Conservation (phyloP, 64 coral and sea anemone genomes). For the Hydrozoanthus tunicans region DNA sequence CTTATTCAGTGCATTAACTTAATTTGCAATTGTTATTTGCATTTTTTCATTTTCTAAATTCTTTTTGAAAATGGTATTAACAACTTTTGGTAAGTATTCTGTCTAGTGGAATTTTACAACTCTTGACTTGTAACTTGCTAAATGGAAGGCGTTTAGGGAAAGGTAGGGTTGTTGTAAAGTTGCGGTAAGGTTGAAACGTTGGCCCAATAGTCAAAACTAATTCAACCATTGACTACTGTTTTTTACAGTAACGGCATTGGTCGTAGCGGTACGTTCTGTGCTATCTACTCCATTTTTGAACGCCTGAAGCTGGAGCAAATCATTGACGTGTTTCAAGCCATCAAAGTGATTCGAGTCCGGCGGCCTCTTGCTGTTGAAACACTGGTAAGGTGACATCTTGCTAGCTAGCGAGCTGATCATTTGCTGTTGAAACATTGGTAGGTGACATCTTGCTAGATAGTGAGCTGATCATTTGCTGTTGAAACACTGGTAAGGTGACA, state of each 20-base stretch:
- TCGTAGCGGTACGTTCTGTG: conserved; percentile 63
- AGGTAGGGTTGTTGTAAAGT: background rate
- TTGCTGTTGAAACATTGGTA: too few relatives aligned
- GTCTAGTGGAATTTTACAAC: too few relatives aligned
- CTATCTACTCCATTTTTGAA: conserved; percentile 64
- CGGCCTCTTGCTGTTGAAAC: conserved; percentile 56
- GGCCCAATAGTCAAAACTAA: background rate
- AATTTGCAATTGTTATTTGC: too few relatives aligned
- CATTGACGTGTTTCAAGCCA: conserved; percentile 73
- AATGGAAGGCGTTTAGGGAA: too few relatives aligned
- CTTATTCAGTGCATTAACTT: too few relatives aligned
- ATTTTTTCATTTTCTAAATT: too few relatives aligned
- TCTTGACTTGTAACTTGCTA: too few relatives aligned
- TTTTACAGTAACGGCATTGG: conserved; percentile 59
- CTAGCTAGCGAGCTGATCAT: too few relatives aligned
- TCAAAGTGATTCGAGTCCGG: conserved; percentile 63
- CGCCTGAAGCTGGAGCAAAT: conserved; percentile 70
- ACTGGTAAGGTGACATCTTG: conserved; percentile 33
- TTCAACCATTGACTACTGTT: background rate
- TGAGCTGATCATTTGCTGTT: conserved; percentile 50
- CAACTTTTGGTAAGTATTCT: too few relatives aligned
- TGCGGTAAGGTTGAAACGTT: background rate
- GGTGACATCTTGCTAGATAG: too few relatives aligned
- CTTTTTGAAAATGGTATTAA: too few relatives aligned
- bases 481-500: conserved; percentile 53